Base-by-base conservation (phyloP, 1,140 invertebrate genomes). In the Diorhabda elongata region DNA sequence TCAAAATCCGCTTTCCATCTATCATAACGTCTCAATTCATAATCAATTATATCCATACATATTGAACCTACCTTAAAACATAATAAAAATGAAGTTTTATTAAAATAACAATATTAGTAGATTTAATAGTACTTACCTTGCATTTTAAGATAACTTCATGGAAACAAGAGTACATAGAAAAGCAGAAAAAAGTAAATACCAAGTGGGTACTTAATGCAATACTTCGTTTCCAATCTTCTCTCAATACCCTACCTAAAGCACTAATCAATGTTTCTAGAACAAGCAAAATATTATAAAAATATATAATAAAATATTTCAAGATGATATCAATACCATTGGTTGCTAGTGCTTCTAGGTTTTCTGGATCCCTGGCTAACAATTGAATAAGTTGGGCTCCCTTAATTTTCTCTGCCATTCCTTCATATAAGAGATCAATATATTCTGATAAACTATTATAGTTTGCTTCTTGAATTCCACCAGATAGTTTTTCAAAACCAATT, bases 201-300 rank as follows among this genome's bases (percentile, higher is more conserved):
- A 99, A 96, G 82, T 98, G 98, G 74, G 94, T 98, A 66, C 95
- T 96, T 44, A 99, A 82, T 81, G 98, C 96, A 76, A 98, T 91
- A 80, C 95, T 98, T 78, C 93, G 91, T 83, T 92, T 94, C 91
- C 96, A 98, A 83, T 99, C 97, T 85, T 99, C 98, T 76, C 97
- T 86, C 56, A 99, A 82, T 43, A 99, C 95, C 79, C 98, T 86
- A 4, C 95, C 93, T 68, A 99, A 83, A 61, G 97, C 97, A 84
- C 95, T 97, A 26, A 99, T 83, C 42, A 98, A 86, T n/a, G 95
- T 94, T 84, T 99, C 96, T 96, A 83, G 72, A 87, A 85, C 5
- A 2, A 9, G 42, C 41, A 58, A 52, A 58, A 9, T 65, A 52
- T 52, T 6, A 52, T 9, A 52, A 52, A 52, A 52, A 52, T 52